phyloP scores from a whole-genome alignment of 1,140 invertebrate species.

The Mactra quadrangularis region DNA sequence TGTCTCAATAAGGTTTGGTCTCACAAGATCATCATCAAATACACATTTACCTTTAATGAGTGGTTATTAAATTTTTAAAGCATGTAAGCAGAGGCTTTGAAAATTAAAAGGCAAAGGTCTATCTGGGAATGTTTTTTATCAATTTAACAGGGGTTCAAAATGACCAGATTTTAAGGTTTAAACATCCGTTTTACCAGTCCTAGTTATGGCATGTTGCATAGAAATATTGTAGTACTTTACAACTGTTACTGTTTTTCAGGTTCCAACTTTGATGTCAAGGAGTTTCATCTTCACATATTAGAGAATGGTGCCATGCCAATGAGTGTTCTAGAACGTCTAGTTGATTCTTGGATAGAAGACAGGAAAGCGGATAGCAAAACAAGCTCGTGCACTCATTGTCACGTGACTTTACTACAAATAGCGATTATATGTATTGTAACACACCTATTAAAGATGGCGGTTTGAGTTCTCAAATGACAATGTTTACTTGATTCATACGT shows the following conservation, averaged over 20 bases:
- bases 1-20: no score
- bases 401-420: neutral
- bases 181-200: no score
- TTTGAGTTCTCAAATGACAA: no score
- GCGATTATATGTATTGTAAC: no score
- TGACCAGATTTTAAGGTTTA: no score
- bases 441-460: no score
- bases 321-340: constrained; percentile 73
- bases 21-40: no score
- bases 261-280: constrained; percentile 74
- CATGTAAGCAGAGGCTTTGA: neutral
- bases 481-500: no score
- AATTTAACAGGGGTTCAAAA: neutral
- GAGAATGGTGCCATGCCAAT: constrained; percentile 71
- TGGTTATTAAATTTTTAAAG: neutral
- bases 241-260: no score
- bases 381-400: neutral
- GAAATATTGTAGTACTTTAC: no score
- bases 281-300: constrained; percentile 79
- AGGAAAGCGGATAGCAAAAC: neutral
- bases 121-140: neutral
- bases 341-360: constrained; percentile 74
- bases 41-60: neutral
- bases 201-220: no score
- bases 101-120: neutral